Evolutionary conservation across 2,113 vertebrate species (phyloP).

Genomic region (Ivindomyrus marchei): DNA sequence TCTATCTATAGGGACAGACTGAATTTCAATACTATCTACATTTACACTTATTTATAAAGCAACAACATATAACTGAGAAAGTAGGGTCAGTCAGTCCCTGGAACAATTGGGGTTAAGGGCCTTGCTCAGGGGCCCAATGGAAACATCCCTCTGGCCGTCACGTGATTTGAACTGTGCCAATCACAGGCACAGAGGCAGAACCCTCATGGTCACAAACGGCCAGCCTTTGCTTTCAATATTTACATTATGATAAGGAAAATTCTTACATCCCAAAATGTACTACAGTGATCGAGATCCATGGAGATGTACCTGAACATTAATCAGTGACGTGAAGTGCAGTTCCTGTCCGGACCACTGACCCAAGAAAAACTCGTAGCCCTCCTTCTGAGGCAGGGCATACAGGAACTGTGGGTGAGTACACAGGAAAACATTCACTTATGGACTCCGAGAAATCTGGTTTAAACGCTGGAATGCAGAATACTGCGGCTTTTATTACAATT

Average conservation of each 20-base stretch:
- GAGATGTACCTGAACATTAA: constrained; percentile 84
- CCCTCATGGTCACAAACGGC: background rate
- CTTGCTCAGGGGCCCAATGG: background rate
- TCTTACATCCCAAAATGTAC: background rate
- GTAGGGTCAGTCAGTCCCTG: background rate
- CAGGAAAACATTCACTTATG: background rate
- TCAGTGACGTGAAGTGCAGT: constrained; percentile 90
- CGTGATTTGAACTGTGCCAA: background rate
- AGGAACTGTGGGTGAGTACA: constrained; percentile 67
- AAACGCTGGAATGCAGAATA: background rate
- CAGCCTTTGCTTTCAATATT: background rate
- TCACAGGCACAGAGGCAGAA: background rate
- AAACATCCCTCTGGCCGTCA: background rate
- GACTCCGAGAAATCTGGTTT: background rate
- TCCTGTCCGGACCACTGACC: constrained; percentile 83
- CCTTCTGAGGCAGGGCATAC: constrained; percentile 80
- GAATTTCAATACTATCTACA: background rate
- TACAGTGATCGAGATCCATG: background rate
- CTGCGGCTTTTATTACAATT: background rate
- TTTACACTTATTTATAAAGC: background rate
- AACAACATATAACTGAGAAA: background rate
- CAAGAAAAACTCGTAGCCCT: constrained; percentile 92
- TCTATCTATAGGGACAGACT: background rate
- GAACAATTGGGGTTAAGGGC: background rate
- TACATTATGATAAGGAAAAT: background rate